Evolutionary conservation across 2,888 invertebrate genomes (phyloP), one percentile per base, ranked within the genome.

Genomic region (Chrysolina haemoptera): DNA sequence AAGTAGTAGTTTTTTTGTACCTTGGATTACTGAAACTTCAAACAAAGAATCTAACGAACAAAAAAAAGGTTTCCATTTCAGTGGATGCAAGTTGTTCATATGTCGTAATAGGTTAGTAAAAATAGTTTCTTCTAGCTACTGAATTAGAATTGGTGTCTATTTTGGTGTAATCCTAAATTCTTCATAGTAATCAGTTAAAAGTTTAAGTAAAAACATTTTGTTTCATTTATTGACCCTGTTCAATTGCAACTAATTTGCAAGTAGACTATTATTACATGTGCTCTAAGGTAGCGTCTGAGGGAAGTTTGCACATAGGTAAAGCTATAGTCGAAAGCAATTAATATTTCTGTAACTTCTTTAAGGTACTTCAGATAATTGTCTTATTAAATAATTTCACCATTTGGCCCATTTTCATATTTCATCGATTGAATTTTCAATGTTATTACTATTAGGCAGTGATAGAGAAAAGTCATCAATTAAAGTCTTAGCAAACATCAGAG

Each of bases 1-100:
- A 78, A 77, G 80, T 74, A 64, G 14, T 18, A 59, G 59, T 35
- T 62, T 41, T 67, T 53, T 50, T 41, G 18, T 68, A 68, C 16
- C 41, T 74, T 46, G 68, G 22, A 46, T 55, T 55, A 46, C 67
- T 20, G 43, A 46, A 53, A 66, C n/a, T 64, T n/a, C 35, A 41
- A 53, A 59, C 59, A 59, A 27, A 59, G 50, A 50, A 16, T 50
- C 50, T 9, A 50, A 50, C 18, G 18, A 59, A 27, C 14, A 27
- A 6, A 9, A 6, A 9, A n/a, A 9, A n/a, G 8, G 10, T 27
- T 50, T 18, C 27, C 14, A 53, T 53, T 59, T 59, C 27, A 59
- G 59, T 35, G 59, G 22, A n/a, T 59, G 27, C 35, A n/a, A 16
- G 27, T 55, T 35, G 35, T 59, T 59, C n/a, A 9, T 27, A 59